Base-by-base conservation (phyloP, 2,888 invertebrate genomes). In the Oxycera nigricornis region DNA sequence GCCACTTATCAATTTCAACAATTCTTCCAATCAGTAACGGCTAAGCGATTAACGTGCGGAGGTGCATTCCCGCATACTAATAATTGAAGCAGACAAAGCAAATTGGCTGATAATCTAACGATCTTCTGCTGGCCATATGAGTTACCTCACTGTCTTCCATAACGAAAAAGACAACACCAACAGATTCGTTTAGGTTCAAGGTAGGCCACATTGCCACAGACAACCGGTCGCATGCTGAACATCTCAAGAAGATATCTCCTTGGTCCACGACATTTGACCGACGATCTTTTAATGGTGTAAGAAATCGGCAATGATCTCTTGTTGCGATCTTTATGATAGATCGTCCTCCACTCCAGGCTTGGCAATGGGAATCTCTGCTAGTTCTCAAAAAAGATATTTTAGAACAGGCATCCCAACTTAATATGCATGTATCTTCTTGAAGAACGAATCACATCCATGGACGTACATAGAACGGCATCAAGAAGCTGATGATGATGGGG, bases 251-350 rank as follows among this genome's bases (percentile, higher is more conserved):
- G 39, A 62, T n/a, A 62, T 35, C 31, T 20, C 62, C 62, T 62
- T 62, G 62, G 39, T 62, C 31, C 22, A 39, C 22, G 62, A 62
- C 35, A 35, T 62, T 20, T 62, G 62, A 62, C 62, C 59, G 17
- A 62, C 31, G n/a, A 30, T 62, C 62, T 24, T n/a, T n/a, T n/a
- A n/a, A n/a, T n/a, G n/a, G n/a, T n/a, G n/a, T n/a, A n/a, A n/a
- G n/a, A n/a, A n/a, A n/a, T n/a, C n/a, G n/a, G n/a, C n/a, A n/a
- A n/a, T n/a, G n/a, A n/a, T n/a, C n/a, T n/a, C n/a, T n/a, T n/a
- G n/a, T n/a, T n/a, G n/a, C n/a, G n/a, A n/a, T n/a, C n/a, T n/a
- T n/a, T n/a, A n/a, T n/a, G n/a, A n/a, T n/a, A n/a, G n/a, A n/a
- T n/a, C n/a, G n/a, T n/a, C n/a, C n/a, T n/a, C n/a, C n/a, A n/a